Percentiles rank a stretch among this genome's conserved stretches.
Conservation (phyloP, 2,888 invertebrate genomes). For the Drosophila cognata region DNA sequence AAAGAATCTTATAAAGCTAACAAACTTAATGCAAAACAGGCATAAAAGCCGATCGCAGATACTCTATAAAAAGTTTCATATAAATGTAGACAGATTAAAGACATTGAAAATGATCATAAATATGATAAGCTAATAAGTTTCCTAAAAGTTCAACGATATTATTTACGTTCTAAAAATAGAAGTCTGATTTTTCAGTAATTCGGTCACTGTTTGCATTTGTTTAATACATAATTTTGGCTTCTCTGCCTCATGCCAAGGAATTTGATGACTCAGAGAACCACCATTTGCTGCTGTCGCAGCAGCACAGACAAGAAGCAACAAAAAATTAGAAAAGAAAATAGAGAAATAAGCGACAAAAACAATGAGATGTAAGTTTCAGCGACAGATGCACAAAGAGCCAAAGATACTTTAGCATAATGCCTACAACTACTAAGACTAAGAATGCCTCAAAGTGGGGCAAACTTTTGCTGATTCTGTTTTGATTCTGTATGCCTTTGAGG, state of each 20-base stretch:
- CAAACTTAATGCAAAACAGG: neutral
- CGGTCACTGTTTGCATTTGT: slow-evolving; percentile 24
- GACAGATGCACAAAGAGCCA: slow-evolving; percentile 15
- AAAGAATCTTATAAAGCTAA: neutral
- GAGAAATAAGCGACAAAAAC: slow-evolving; percentile 2
- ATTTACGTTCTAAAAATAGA: slow-evolving; percentile 8
- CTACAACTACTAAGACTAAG: neutral
- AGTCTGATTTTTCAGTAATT: slow-evolving; percentile 8
- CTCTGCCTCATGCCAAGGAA: slow-evolving; percentile 46
- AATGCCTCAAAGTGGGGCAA: slow-evolving; percentile 61
- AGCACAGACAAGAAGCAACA: slow-evolving; percentile 1
- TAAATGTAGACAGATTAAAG: neutral
- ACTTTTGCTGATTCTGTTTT: slow-evolving; percentile 61
- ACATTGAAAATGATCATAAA: neutral
- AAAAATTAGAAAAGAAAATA: slow-evolving; percentile 6
- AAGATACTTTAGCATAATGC: slow-evolving; percentile 6
- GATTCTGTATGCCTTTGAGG: slow-evolving; percentile 22
- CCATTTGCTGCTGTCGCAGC: slow-evolving; percentile 23
- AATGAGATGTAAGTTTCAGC: slow-evolving; percentile 5
- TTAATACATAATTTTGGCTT: slow-evolving; percentile 49
- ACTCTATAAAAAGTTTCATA: neutral
- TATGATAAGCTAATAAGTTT: neutral
- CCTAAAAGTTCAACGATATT: neutral
- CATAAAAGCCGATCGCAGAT: neutral
- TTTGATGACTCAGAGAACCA: slow-evolving; percentile 65